Evolutionary conservation across 2,113 vertebrate species (phyloP), one percentile per base, ranked within the genome.

Genomic region (Cebidichthys violaceus): DNA sequence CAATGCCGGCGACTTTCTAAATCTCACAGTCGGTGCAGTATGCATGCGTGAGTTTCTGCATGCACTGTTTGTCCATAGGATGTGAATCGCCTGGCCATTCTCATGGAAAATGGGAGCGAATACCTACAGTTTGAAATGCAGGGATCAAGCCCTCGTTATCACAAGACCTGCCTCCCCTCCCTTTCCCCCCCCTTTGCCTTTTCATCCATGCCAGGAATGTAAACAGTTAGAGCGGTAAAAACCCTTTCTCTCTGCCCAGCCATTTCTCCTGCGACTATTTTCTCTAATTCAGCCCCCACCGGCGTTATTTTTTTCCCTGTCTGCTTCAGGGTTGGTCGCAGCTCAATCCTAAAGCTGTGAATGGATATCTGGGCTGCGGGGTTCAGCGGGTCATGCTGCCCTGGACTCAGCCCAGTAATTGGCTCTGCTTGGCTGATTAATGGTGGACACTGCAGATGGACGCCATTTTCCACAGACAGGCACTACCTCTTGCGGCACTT

Each of bases 391-490:
- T 89, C 88, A 84, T 9, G 70, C 75, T 81, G 86, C 76, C 83
- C 74, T 84, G 82, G 90, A 86, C 82, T 79, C 81, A 47, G 89
- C 74, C 67, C 80, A 90, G 81, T 94, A 93, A 94, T 94, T 94
- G 91, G 88, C 90, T 93, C 85, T 85, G 89, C 91, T 92, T 90
- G 87, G 90, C 86, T 94, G 93, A 94, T 93, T 93, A 94, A 93
- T 93, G 87, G 85, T 77, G 90, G 89, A 91, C 91, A 87, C 83
- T 93, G 92, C 90, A 87, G 92, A 94, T 86, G 88, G 91, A 94
- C 85, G 88, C 85, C 89, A 92, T 93, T 93, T 92, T 91, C 84
- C 83, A 87, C 88, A 90, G 90, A 90, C 86, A 92, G 82, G 86
- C 76, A 82, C 72, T 65, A 50, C 67, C 78, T 90, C 89, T 90